These are phyloP conservation scores for Tauraco hartlaubi DNA, from an alignment of 2,797 vertebrate genomes.

Conservation along the genomic window DNA sequence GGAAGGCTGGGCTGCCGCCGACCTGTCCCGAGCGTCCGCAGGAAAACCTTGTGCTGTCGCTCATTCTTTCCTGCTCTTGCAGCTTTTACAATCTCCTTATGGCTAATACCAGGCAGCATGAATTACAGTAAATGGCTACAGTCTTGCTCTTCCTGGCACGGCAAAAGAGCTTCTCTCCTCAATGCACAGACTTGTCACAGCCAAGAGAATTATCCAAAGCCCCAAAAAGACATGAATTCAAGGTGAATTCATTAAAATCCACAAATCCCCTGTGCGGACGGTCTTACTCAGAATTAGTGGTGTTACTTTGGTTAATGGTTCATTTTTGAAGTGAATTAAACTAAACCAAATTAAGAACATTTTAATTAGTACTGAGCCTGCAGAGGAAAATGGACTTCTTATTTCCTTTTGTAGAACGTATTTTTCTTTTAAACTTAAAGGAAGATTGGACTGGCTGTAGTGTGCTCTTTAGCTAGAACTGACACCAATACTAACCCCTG, in stretches of 20 bases:
- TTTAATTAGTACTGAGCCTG: slow-evolving; percentile 40
- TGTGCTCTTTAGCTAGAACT: neutral
- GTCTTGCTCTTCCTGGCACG: neutral
- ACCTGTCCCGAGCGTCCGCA: fast-evolving
- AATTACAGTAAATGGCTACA: neutral
- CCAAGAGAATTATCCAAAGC: neutral
- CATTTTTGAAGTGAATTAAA: slow-evolving; percentile 26
- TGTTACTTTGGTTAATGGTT: neutral
- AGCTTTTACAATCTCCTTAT: neutral
- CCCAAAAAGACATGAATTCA: neutral
- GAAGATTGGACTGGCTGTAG: neutral
- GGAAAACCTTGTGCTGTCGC: fast-evolving
- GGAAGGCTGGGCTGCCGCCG: fast-evolving
- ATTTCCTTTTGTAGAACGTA: neutral
- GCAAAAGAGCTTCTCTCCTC: neutral
- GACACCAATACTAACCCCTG: neutral
- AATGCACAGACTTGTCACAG: neutral
- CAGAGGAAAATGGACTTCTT: neutral
- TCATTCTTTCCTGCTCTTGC: neutral
- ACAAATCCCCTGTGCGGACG: neutral
- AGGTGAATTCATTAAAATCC: slow-evolving; percentile 33
- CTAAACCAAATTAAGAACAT: slow-evolving; percentile 15
- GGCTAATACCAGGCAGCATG: neutral
- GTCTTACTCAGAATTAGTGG: neutral
- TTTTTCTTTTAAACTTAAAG: neutral